A percentile compares a stretch with the other conserved stretches of the same genome.
These are phyloP conservation scores for Mionectes macconnelli DNA, from an alignment of 2,113 vertebrate species.

Conservation along the genomic window DNA sequence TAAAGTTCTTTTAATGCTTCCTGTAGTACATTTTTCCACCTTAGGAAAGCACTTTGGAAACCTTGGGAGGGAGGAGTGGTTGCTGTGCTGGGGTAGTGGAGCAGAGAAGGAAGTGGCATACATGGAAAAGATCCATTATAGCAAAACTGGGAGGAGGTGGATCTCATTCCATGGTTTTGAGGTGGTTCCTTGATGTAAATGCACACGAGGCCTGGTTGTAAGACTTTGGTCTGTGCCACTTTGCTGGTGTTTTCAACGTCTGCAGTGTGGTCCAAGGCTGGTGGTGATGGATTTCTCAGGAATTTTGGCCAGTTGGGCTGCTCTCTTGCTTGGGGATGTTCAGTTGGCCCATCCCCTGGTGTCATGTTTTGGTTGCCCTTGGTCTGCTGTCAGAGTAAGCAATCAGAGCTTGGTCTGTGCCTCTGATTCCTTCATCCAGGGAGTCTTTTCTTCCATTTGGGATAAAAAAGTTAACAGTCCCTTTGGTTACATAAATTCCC, in stretches of 20 bases:
- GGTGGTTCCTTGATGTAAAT: background rate
- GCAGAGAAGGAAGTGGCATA: background rate
- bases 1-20: background rate
- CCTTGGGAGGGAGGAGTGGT: background rate
- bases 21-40: background rate
- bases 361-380: background rate
- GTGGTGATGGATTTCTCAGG: rapidly evolving
- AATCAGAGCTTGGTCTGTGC: background rate
- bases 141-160: background rate
- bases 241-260: background rate
- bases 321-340: background rate
- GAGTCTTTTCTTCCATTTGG: background rate
- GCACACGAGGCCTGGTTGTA: background rate
- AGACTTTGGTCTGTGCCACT: background rate
- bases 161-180: background rate
- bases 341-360: background rate
- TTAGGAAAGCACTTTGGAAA: background rate
- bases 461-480: background rate
- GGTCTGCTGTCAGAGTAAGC: background rate
- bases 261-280: background rate
- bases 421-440: background rate
- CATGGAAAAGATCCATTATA: background rate
- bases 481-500: background rate
- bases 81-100: background rate
- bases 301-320: background rate